Evolutionary conservation across 2,113 vertebrate genomes (phyloP), one percentile per base, ranked within the genome.

Genomic region (Siniperca chuatsi): DNA sequence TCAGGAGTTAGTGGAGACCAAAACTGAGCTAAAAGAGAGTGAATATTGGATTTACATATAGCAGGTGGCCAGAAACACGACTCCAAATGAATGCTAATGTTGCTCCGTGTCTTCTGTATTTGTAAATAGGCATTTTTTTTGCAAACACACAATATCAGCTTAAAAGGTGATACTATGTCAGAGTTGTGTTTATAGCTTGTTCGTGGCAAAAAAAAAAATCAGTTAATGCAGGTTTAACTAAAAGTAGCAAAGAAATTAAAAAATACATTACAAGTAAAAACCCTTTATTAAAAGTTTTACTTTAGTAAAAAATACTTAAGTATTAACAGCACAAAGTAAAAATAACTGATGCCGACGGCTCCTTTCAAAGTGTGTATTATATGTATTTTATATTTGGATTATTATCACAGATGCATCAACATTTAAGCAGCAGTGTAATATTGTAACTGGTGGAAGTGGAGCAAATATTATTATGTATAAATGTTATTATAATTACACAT

Each of bases 1-100:
- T 54, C 16, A 13, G 29, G 18, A 68, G 21, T 25, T 66, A 69
- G 60, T 66, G 21, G 57, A 81, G 10, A 78, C 42, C 54, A 54
- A 87, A 77, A 54, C 6, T 3, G 64, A 52, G 55, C 44, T 64
- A 62, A 79, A 81, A 35, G 23, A 57, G 37, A 40, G 33, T 7
- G 18, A n/a, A 29, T 55, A 52, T 25, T 20, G 20, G 21, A 37
- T 15, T 29, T 48, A 25, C 2, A 15, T 29, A 29, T n/a, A 29
- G n/a, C 50, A 25, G 21, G 8, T 3, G 29, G 18, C 10, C 20
- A 13, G 21, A 57, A 37, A 42, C 6, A 16, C 6, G 21, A 23
- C 37, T 42, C 42, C 18, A 37, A 25, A 29, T 13, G 2, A 67
- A 78, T 20, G 10, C 6, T 67, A 16, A 58, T 44, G n/a, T 33